Conservation (phyloP, 1,140 invertebrate genomes). For the Bombus vancouverensis region DNA sequence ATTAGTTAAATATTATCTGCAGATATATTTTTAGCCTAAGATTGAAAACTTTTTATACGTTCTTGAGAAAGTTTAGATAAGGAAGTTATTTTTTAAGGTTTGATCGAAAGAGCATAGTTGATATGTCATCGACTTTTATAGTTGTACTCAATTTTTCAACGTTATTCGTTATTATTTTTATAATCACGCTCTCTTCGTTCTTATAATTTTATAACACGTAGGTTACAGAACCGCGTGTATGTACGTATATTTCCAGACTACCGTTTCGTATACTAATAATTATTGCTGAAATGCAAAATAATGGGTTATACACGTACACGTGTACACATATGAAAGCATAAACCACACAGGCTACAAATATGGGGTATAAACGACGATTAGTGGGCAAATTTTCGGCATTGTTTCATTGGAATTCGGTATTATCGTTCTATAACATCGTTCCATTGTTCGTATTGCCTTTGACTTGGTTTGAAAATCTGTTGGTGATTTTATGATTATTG, state of each 20-base stretch:
- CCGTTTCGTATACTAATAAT: background rate
- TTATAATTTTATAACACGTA: background rate
- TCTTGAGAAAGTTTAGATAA: background rate
- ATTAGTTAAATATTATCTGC: no score
- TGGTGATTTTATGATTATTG: background rate
- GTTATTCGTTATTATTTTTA: background rate
- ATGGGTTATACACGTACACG: background rate
- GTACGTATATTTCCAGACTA: background rate
- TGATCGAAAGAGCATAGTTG: background rate
- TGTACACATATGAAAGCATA: background rate
- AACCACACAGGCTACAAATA: slow-evolving; percentile 19
- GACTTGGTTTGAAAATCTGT: slow-evolving; percentile 7
- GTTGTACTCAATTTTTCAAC: background rate
- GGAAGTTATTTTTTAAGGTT: background rate
- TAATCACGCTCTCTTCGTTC: background rate
- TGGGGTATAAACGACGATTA: slow-evolving; percentile 63
- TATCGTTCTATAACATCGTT: background rate
- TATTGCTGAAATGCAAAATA: background rate
- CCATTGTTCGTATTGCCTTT: background rate
- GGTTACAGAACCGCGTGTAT: background rate
- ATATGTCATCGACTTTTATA: background rate
- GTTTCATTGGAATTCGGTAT: slow-evolving; percentile 22
- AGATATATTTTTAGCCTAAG: background rate
- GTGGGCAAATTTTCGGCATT: slow-evolving; percentile 50
- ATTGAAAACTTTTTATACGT: background rate